phyloP scores from a whole-genome alignment of 2,797 vertebrate genomes.

The Megaceryle alcyon region DNA sequence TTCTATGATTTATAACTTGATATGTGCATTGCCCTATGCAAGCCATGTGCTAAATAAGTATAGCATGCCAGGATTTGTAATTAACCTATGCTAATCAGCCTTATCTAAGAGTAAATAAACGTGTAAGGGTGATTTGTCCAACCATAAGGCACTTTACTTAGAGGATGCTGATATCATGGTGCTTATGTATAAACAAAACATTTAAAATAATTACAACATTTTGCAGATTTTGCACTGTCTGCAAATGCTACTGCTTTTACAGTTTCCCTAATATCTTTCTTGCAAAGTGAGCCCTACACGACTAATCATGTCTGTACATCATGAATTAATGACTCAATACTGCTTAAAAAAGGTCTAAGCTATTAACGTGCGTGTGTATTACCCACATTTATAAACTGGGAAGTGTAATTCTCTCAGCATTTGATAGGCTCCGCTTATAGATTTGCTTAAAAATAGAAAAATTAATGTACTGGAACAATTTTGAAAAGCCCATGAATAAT shows the following conservation, averaged over 20 bases:
- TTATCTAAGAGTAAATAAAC: not conserved
- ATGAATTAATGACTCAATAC: not conserved
- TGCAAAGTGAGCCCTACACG: not conserved
- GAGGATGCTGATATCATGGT: not conserved
- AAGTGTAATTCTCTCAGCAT: slow-evolving; percentile 5
- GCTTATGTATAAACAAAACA: not conserved
- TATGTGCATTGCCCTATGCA: rapidly evolving
- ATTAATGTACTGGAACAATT: slow-evolving; percentile 75
- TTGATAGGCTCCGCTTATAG: slow-evolving; percentile 46
- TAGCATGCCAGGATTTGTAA: not conserved
- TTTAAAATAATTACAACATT: not conserved
- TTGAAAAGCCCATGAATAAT: slow-evolving; percentile 72
- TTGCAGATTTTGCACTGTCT: not conserved
- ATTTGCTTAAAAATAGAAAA: slow-evolving; percentile 74
- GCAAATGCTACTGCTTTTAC: not conserved
- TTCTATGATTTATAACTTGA: not conserved
- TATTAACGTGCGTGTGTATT: not conserved
- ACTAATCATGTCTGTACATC: not conserved
- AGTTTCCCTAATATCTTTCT: not conserved
- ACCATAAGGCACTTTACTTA: not conserved
- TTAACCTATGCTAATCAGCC: not conserved
- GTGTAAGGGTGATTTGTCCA: not conserved
- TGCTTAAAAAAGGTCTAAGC: not conserved
- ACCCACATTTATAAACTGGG: slow-evolving; percentile 12
- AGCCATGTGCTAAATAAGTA: not conserved